Conservation (phyloP, 2,113 vertebrate species). For the Archilochus colubris region DNA sequence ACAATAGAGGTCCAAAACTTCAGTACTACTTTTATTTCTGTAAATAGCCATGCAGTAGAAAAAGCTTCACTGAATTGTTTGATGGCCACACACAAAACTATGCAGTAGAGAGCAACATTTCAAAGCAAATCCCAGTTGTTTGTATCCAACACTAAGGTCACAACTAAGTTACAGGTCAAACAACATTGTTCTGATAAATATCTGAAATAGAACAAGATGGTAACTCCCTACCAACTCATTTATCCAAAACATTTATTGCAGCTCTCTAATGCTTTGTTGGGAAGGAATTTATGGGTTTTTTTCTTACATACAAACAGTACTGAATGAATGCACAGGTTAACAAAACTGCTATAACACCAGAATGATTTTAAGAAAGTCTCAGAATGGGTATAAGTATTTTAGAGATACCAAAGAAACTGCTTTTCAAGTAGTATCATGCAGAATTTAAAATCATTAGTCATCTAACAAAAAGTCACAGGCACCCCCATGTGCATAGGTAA, state of each 20-base stretch:
- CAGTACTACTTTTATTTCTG: background rate
- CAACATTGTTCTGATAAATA: background rate
- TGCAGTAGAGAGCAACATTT: background rate
- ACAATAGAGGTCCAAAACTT: background rate
- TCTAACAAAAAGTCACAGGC: background rate
- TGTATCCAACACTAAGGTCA: background rate
- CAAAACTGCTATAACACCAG: background rate
- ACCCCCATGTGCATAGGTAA: rapidly evolving
- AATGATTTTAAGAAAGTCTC: background rate
- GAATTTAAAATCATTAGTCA: background rate
- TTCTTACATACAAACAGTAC: background rate
- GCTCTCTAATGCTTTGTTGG: background rate
- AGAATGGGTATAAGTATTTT: background rate
- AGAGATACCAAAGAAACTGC: background rate
- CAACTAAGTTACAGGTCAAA: background rate
- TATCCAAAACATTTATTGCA: background rate
- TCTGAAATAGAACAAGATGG: background rate
- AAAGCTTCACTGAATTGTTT: background rate
- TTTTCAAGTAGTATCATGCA: background rate
- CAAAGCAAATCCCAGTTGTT: background rate
- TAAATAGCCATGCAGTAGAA: background rate
- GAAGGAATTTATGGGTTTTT: background rate
- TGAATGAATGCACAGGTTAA: background rate
- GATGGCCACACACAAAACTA: background rate
- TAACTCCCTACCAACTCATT: background rate